These are phyloP conservation scores for Theristus sp. DNA, from an alignment of 2,888 invertebrate species.

Conservation along the genomic window DNA sequence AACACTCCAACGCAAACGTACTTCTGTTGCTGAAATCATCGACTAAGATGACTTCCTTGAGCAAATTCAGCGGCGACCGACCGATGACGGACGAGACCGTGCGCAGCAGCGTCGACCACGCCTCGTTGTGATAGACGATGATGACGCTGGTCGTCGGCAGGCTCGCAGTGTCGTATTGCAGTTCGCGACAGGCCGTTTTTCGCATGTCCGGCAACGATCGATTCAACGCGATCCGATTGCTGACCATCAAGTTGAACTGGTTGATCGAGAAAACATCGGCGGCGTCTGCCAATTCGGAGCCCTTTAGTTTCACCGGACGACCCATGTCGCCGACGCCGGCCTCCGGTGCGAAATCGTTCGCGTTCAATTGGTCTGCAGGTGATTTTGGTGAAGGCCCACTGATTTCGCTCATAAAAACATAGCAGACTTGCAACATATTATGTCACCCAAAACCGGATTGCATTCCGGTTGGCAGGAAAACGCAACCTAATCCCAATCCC, in stretches of 20 bases:
- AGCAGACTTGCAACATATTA: too few species aligned
- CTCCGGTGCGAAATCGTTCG: slow-evolving; percentile 22
- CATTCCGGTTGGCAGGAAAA: too few species aligned
- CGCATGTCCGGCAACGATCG: slow-evolving; percentile 24
- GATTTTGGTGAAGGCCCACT: neutral
- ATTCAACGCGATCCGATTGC: slow-evolving; percentile 49
- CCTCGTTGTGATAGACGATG: slow-evolving; percentile 96
- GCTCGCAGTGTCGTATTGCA: slow-evolving; percentile 9
- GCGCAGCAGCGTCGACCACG: slow-evolving; percentile 84
- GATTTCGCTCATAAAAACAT: neutral
- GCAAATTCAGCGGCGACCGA: slow-evolving; percentile 63
- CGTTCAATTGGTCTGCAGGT: slow-evolving; percentile 21
- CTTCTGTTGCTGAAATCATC: slow-evolving; percentile 76
- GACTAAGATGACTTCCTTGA: slow-evolving; percentile 85
- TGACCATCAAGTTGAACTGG: slow-evolving; percentile 92
- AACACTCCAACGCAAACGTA: slow-evolving; percentile 7
- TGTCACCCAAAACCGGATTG: too few species aligned
- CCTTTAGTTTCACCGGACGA: slow-evolving; percentile 65
- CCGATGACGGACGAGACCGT: slow-evolving; percentile 94
- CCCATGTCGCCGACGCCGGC: slow-evolving; percentile 64
- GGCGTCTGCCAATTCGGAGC: slow-evolving; percentile 64
- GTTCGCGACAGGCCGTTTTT: slow-evolving; percentile 51
- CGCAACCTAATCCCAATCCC: too few species aligned
- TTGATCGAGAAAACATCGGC: slow-evolving; percentile 91
- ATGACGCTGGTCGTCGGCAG: slow-evolving; percentile 73